These are phyloP conservation scores for Micrasema minimum DNA, from an alignment of 1,140 invertebrate species.

Conservation along the genomic window DNA sequence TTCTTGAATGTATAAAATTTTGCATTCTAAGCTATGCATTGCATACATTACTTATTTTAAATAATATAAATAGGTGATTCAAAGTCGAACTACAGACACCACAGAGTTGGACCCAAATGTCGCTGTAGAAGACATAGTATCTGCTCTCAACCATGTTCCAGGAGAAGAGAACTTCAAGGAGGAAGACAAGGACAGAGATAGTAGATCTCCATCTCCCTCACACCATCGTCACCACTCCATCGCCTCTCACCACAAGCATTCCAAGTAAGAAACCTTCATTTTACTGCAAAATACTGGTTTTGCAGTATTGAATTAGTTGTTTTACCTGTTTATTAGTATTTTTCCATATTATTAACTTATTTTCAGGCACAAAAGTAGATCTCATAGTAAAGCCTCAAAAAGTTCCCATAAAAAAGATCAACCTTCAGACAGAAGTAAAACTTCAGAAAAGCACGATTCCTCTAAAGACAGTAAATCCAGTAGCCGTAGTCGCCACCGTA, in stretches of 20 bases:
- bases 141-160: slow-evolving; percentile 67
- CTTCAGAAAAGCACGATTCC: slow-evolving; percentile 55
- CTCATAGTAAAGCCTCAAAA: slow-evolving; percentile 49
- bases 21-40: not conserved
- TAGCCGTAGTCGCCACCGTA: slow-evolving; percentile 53
- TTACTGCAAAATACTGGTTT: too few species aligned
- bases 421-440: slow-evolving; percentile 56
- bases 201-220: slow-evolving; percentile 51
- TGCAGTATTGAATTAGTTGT: too few species aligned
- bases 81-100: slow-evolving; percentile 67
- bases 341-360: too few species aligned
- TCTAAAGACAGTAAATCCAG: slow-evolving; percentile 56
- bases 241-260: slow-evolving; percentile 51
- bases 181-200: slow-evolving; percentile 56
- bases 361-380: slow-evolving; percentile 50
- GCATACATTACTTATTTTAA: not conserved
- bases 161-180: slow-evolving; percentile 55
- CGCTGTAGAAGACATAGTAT: slow-evolving; percentile 72
- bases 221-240: slow-evolving; percentile 22
- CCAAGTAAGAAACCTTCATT: slow-evolving; percentile 40
- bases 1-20: not conserved
- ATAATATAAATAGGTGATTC: slow-evolving; percentile 63
- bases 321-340: too few species aligned
- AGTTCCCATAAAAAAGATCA: slow-evolving; percentile 57
- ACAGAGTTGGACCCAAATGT: slow-evolving; percentile 71